Conservation (phyloP, 2,797 vertebrate genomes). For the Thamnophis elegans region DNA sequence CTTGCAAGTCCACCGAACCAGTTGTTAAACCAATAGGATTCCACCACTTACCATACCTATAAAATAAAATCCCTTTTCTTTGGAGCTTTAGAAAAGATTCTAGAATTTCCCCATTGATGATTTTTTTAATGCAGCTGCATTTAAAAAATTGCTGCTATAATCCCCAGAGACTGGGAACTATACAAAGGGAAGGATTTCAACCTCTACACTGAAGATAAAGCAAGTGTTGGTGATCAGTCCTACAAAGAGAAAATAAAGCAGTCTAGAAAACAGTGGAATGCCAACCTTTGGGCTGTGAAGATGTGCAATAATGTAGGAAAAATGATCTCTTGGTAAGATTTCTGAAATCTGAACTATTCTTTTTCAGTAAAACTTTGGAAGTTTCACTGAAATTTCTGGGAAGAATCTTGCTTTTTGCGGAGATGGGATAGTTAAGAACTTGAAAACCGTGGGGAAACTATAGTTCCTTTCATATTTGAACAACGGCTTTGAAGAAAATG, state of each 20-base stretch:
- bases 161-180: background rate
- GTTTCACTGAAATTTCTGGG: background rate
- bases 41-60: background rate
- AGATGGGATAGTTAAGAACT: background rate
- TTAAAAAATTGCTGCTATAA: background rate
- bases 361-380: background rate
- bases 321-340: background rate
- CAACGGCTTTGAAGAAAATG: background rate
- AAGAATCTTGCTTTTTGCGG: background rate
- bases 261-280: background rate
- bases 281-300: too few relatives aligned
- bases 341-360: background rate
- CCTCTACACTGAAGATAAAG: background rate
- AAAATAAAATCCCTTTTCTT: background rate
- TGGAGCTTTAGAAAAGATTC: background rate
- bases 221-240: background rate
- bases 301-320: background rate
- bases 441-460: background rate
- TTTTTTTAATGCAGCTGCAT: background rate
- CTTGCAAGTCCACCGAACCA: too few relatives aligned
- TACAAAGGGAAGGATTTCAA: background rate
- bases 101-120: background rate
- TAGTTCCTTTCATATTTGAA: background rate
- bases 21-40: too few relatives aligned
- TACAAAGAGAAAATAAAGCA: background rate